phyloP scores from a whole-genome alignment of 2,113 vertebrate genomes.

The Protomyctophum bolini region DNA sequence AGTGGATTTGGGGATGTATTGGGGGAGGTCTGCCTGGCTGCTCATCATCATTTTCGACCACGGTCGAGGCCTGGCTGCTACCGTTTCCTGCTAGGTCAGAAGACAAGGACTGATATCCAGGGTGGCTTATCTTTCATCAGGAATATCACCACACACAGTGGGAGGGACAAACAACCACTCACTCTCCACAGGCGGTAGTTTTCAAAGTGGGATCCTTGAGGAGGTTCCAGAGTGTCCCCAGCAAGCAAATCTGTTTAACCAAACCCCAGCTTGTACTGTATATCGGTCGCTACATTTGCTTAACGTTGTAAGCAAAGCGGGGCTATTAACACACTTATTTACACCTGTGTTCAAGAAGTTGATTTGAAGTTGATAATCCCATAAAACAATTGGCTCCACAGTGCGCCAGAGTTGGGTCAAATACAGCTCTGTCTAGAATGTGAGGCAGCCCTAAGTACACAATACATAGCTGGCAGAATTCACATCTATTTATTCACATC shows the following conservation, averaged over 20 bases:
- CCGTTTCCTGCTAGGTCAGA: conserved; percentile 62
- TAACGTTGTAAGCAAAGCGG: no score
- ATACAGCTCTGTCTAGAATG: conserved; percentile 40
- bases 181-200: no score
- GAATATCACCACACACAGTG: conserved; percentile 46
- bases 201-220: no score
- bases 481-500: not conserved
- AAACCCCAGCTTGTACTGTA: no score
- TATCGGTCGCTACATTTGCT: no score
- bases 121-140: conserved; percentile 55
- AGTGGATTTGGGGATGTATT: not conserved
- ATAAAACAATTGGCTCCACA: not conserved
- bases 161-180: not conserved
- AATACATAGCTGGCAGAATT: conserved; percentile 20
- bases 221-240: no score
- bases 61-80: conserved; percentile 18
- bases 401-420: conserved; percentile 2
- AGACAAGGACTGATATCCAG: conserved; percentile 49
- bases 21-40: not conserved
- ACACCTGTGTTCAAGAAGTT: no score
- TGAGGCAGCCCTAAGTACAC: conserved; percentile 9
- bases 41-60: conserved; percentile 7
- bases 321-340: no score
- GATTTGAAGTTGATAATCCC: not conserved
- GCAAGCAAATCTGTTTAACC: no score